Conservation (phyloP, 2,113 vertebrate genomes). For the Sardina pilchardus region DNA sequence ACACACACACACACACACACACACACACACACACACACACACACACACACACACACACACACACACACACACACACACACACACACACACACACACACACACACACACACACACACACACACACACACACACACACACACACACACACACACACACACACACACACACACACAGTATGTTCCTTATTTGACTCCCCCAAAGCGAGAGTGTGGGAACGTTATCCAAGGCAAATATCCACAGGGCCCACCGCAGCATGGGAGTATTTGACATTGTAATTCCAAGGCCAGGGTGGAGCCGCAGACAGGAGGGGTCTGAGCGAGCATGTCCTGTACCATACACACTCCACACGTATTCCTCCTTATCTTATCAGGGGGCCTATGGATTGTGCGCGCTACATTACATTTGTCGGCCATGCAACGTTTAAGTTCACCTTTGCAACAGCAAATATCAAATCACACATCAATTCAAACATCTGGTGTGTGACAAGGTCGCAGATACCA, state of each 20-base stretch:
- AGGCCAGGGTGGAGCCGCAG: neutral
- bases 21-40: neutral
- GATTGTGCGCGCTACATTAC: neutral
- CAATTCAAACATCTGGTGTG: neutral
- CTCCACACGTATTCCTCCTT: neutral
- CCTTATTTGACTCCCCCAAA: neutral
- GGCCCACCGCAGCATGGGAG: neutral
- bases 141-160: neutral
- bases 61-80: neutral
- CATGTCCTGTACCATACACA: neutral
- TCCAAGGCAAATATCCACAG: neutral
- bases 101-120: neutral
- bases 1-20: neutral
- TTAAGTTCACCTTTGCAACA: neutral
- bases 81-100: neutral
- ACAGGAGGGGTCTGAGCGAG: neutral
- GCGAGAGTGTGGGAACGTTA: neutral
- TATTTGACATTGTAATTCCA: neutral
- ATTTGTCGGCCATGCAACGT: neutral
- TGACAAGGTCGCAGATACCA: neutral
- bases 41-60: neutral
- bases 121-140: neutral
- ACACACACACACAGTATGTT: neutral
- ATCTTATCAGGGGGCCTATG: constrained; percentile 4
- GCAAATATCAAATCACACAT: neutral